Evolutionary conservation across 2,888 invertebrate genomes (phyloP), one percentile per base, ranked within the genome.

Genomic region (Automeris io): DNA sequence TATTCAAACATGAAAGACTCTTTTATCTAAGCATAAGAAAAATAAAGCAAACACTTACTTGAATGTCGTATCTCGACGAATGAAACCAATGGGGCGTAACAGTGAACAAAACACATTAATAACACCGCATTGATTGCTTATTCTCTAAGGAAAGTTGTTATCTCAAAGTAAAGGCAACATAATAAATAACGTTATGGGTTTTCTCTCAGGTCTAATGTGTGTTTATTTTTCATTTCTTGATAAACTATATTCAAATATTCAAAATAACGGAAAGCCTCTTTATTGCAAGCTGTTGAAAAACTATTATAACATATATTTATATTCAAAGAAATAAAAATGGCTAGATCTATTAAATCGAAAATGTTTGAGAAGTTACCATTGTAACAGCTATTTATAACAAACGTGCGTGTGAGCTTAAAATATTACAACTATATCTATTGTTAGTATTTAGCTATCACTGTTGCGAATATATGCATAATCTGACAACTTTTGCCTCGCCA

Each of bases 401-500:
- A n/a, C n/a, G n/a, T n/a, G n/a, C n/a, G n/a, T n/a, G n/a, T n/a
- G 24, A 24, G 13, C 23, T 22, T 37, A 18, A 31, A 37, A 37
- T 37, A 37, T 24, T 37, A 32, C 37, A 31, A 37, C 16, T 16
- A n/a, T n/a, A 34, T 23, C 33, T 22, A 37, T 31, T 25, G 40
- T 22, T 32, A 33, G 38, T 25, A 21, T 26, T 22, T 26, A 29
- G 40, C 32, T 38, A 49, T 49, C 50, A 42, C 33, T 35, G 41
- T 53, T 43, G 19, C 43, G 35, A 41, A 49, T 32, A 32, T 25
- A 39, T 40, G 40, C 35, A 41, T 38, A 39, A 39, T 42, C 40
- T 19, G 5, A 21, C 12, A 53, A 51, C 40, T 53, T 46, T 37
- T 29, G 34, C 40, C 46, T 46, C 41, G 41, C 37, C 36, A 43